These are phyloP conservation scores for Mormyrus lacerda DNA, from an alignment of 2,113 vertebrate species.

Conservation along the genomic window DNA sequence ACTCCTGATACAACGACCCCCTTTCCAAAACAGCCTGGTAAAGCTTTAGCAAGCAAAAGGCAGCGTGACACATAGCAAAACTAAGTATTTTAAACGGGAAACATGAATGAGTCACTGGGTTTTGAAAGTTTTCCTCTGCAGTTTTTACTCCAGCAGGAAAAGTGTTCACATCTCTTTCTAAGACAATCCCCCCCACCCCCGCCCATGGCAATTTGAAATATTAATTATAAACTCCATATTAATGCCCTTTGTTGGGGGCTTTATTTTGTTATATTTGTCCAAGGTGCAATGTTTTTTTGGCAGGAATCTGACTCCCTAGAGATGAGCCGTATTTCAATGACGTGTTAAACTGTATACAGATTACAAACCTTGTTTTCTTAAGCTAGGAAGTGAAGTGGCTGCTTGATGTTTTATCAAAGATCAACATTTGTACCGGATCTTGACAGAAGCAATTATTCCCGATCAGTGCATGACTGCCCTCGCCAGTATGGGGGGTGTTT, in stretches of 20 bases:
- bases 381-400: neutral
- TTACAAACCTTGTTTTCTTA: neutral
- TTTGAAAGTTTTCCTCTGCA: neutral
- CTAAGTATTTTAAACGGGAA: neutral
- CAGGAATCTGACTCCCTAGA: neutral
- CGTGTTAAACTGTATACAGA: slow-evolving; percentile 8
- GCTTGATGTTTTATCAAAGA: slow-evolving; percentile 27
- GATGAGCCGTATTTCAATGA: neutral
- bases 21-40: neutral
- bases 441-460: slow-evolving; percentile 44
- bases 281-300: neutral
- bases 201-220: slow-evolving; percentile 1
- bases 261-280: neutral
- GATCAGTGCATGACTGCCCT: slow-evolving; percentile 30
- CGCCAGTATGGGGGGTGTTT: neutral
- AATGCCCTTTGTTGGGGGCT: neutral
- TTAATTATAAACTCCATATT: slow-evolving; percentile 8
- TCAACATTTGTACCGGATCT: slow-evolving; percentile 20
- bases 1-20: neutral
- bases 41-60: neutral
- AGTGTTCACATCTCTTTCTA: neutral
- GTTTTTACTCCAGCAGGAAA: neutral
- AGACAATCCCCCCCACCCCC: neutral
- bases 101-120: neutral
- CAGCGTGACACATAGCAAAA: neutral